Evolutionary conservation across 1,140 invertebrate species (phyloP).

Genomic region (Drosophila pectinifera): DNA sequence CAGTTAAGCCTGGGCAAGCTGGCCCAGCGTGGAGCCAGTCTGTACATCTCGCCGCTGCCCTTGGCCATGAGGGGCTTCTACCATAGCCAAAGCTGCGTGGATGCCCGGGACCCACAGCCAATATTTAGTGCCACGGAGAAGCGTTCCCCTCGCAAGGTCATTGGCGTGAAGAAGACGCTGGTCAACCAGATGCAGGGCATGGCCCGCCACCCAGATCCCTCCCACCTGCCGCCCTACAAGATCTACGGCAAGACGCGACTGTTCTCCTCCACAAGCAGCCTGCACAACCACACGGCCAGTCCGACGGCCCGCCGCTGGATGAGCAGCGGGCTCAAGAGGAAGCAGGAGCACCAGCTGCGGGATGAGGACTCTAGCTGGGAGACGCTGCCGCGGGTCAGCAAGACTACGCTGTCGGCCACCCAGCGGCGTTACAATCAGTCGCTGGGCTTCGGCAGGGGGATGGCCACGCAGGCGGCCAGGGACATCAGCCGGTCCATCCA

Average conservation of each 20-base stretch:
- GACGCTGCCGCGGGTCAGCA: neutral
- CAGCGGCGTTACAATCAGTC: constrained; percentile 40
- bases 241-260: constrained; percentile 43
- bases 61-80: neutral
- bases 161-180: constrained; percentile 57
- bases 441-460: neutral
- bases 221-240: constrained; percentile 21
- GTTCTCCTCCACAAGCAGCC: constrained; percentile 46
- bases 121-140: neutral
- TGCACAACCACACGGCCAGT: neutral
- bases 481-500: constrained; percentile 62
- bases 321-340: neutral
- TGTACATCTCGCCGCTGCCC: neutral
- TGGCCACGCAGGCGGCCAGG: constrained; percentile 14
- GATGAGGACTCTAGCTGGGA: neutral
- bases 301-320: constrained; percentile 3
- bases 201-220: neutral
- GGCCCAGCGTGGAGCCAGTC: constrained; percentile 9
- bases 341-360: neutral
- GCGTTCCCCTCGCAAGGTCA: constrained; percentile 28
- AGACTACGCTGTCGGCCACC: constrained; percentile 18
- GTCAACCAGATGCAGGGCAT: constrained; percentile 62
- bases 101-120: neutral
- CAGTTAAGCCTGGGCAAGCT: constrained; percentile 18
- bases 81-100: neutral